Evolutionary conservation across 2,888 invertebrate species (phyloP), one percentile per base, ranked within the genome.

Genomic region (Spatulosminthurus flaviceps): DNA sequence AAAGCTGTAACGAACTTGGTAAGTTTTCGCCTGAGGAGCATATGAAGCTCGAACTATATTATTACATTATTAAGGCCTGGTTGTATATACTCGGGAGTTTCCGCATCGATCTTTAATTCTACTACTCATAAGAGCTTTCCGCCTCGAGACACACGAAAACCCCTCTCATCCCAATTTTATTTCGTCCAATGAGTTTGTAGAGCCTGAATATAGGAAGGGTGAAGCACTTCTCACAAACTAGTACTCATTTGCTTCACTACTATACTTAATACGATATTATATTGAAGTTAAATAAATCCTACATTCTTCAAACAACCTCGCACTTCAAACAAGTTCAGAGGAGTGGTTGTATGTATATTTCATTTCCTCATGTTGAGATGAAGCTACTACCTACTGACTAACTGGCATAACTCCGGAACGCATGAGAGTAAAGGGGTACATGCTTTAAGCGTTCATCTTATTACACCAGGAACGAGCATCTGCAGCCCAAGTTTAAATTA

Each of bases 401-500:
- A n/a, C n/a, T n/a, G n/a, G n/a, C n/a, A n/a, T 21, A 9, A 4
- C 34, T 34, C 4, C 34, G 9, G 4, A 34, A 34, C 34, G 9
- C 34, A 34, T 9, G 5, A 9, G 9, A 34, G 34, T 34, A 34
- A 7, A 4, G 5, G 4, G 9, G 34, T 34, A 34, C 34, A 4
- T 34, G 5, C 34, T 34, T 9, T 34, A 34, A 34, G 34, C 34
- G 9, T 34, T 34, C 9, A 51, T 51, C 51, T 19, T 51, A 51
- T 51, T 2, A n/a, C 51, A 51, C 19, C 16, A 51, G 19, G 16
- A 51, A 28, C n/a, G 72, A 72, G 72, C 71, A 72, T 72, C 72
- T 72, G 43, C 11, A 34, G 69, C n/a, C 69, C 69, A 72, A 72
- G 51, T 72, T 72, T 43, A 72, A 72, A 43, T 74, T 24, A 74